phyloP scores from a whole-genome alignment of 1,140 invertebrate genomes.

The Musca vetustissima region DNA sequence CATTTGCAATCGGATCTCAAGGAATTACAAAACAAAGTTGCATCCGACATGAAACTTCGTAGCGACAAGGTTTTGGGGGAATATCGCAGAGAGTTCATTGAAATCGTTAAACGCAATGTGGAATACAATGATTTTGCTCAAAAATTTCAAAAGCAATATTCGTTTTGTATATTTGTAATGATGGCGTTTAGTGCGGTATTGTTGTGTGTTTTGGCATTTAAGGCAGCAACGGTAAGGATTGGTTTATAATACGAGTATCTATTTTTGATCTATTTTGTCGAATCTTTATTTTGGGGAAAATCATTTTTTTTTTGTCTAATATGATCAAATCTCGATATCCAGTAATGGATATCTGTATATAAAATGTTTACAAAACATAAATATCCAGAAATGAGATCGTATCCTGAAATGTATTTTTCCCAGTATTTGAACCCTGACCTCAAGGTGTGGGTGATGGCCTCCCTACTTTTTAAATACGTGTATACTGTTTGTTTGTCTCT shows the following conservation, averaged over 20 bases:
- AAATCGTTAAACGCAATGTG: conserved; percentile 37
- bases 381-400: too few relatives aligned
- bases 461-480: too few relatives aligned
- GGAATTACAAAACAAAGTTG: conserved; percentile 6
- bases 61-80: conserved; percentile 3
- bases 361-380: too few relatives aligned
- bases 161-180: conserved; percentile 45
- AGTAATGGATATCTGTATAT: too few relatives aligned
- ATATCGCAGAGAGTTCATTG: conserved; percentile 30
- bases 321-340: too few relatives aligned
- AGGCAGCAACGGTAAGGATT: conserved; percentile 41
- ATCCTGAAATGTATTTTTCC: too few relatives aligned
- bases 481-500: too few relatives aligned
- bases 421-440: too few relatives aligned
- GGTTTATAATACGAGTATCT: too few relatives aligned
- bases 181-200: conserved; percentile 41
- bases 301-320: too few relatives aligned
- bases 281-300: too few relatives aligned
- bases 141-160: conserved; percentile 40
- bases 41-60: not conserved
- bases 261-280: not conserved
- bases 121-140: conserved; percentile 39
- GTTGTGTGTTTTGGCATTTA: conserved; percentile 44
- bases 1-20: conserved; percentile 35
- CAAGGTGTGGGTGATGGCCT: too few relatives aligned